Evolutionary conservation across 2,888 invertebrate genomes (phyloP), one percentile per base, ranked within the genome.

Genomic region (Melanargia galathea): DNA sequence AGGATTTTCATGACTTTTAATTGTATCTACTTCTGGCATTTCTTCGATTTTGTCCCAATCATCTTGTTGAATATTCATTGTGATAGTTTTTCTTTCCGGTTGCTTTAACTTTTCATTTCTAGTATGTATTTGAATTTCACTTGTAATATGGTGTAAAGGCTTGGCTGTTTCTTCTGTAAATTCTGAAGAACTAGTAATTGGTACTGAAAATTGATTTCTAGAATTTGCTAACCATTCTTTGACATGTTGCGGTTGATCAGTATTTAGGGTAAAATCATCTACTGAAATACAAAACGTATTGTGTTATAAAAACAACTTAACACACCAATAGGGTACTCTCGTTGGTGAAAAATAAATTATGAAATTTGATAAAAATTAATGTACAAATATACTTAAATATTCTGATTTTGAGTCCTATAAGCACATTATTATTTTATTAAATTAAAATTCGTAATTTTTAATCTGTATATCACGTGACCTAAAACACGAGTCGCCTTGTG

Each of bases 1-100:
- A 64, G 77, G 68, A 70, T 86, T 84, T 61, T 82, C 77, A 67
- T 81, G 81, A 64, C 75, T 73, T 67, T 73, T 75, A 13, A 68
- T 66, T 48, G 75, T 75, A 68, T 85, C 83, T 62, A 75, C 69
- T 58, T 85, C 84, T 51, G 83, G 79, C 64, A 89, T 70, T 60
- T 68, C 68, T 75, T 90, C 90, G 71, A 91, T 90, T 76, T 86
- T 87, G 66, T 90, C 89, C 89, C 87, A 90, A 73, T 89, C 88
- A 73, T 84, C 82, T 77, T 90, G 88, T 60, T 79, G 72, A 66
- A 74, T 73, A 64, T 76, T 74, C 3, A 77, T 70, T 76, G 75
- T 73, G 54, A 80, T 66, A 52, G 80, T 70, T 72, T 81, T 81
- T 40, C n/a, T 40, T 51, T 70, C 63, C 45, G 80, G 75, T 63